Conservation (phyloP, 2,888 invertebrate species). For the Pilophorus perplexus region DNA sequence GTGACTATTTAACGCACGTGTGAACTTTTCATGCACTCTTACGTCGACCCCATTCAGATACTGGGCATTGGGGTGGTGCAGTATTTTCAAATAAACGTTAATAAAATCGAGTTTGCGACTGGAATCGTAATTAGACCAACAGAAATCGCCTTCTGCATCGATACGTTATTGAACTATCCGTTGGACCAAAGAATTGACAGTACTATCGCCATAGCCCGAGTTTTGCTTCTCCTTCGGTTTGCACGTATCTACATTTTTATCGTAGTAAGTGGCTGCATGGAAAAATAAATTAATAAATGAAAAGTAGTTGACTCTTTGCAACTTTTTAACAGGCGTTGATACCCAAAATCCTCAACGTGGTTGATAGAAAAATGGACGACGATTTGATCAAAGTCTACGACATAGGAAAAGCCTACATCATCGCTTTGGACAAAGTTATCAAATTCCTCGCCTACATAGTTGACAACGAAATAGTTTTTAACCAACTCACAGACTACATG, state of each 20-base stretch:
- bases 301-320: background rate
- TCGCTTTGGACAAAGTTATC: conserved; percentile 31
- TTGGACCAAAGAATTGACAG: background rate
- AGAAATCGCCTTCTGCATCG: conserved; percentile 7
- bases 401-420: conserved; percentile 35
- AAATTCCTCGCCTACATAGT: conserved; percentile 34
- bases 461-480: conserved; percentile 34
- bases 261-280: background rate
- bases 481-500: conserved; percentile 15
- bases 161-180: background rate
- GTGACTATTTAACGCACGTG: too few species aligned
- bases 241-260: conserved; percentile 33
- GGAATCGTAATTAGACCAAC: conserved; percentile 24
- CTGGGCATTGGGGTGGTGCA: conserved; percentile 30
- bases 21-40: too few species aligned
- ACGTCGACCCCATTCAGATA: too few species aligned
- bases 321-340: conserved; percentile 31
- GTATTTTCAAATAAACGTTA: conserved; percentile 34
- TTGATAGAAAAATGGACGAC: conserved; percentile 37
- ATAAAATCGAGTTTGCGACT: conserved; percentile 38
- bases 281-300: too few species aligned
- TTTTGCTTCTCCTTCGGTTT: conserved; percentile 19
- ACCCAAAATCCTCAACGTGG: conserved; percentile 26
- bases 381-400: conserved; percentile 36
- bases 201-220: conserved; percentile 11